Evolutionary conservation across 2,113 vertebrate genomes (phyloP).

Genomic region (Perca fluviatilis): DNA sequence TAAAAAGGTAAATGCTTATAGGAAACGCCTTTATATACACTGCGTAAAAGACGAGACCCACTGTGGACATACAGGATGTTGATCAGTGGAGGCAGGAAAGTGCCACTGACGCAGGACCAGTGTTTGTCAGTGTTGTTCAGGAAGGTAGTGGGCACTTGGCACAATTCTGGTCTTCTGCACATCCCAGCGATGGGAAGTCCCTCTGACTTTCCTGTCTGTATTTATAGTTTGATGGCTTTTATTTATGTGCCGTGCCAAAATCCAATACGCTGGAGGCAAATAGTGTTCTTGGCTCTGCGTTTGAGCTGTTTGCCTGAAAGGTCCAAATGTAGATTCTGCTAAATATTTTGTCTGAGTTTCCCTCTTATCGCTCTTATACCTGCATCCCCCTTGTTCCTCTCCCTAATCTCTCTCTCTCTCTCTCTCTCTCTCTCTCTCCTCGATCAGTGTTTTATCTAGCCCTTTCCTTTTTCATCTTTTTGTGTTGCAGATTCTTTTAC

Average conservation of each 20-base stretch:
- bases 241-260: conserved; percentile 44
- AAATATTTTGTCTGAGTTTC: conserved; percentile 24
- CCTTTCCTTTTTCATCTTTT: background rate
- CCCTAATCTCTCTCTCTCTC: background rate
- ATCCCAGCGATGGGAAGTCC: conserved; percentile 65
- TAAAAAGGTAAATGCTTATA: conserved; percentile 3
- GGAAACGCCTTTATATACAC: conserved; percentile 10
- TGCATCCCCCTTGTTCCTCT: conserved; percentile 1
- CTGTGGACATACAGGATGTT: conserved; percentile 63
- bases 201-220: conserved; percentile 51
- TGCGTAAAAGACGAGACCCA: conserved; percentile 23
- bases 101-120: conserved; percentile 62
- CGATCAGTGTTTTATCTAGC: background rate
- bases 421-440: background rate
- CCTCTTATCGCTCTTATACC: conserved; percentile 6
- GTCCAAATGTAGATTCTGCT: background rate
- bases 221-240: conserved; percentile 67
- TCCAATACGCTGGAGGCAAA: background rate
- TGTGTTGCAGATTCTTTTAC: background rate
- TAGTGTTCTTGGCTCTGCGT: background rate
- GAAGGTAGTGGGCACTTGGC: conserved; percentile 69
- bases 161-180: conserved; percentile 37
- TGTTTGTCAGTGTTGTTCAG: conserved; percentile 61
- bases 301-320: conserved; percentile 8
- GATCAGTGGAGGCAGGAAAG: conserved; percentile 65